Evolutionary conservation across 2,888 invertebrate species (phyloP).

Genomic region (Drosophila testacea): DNA sequence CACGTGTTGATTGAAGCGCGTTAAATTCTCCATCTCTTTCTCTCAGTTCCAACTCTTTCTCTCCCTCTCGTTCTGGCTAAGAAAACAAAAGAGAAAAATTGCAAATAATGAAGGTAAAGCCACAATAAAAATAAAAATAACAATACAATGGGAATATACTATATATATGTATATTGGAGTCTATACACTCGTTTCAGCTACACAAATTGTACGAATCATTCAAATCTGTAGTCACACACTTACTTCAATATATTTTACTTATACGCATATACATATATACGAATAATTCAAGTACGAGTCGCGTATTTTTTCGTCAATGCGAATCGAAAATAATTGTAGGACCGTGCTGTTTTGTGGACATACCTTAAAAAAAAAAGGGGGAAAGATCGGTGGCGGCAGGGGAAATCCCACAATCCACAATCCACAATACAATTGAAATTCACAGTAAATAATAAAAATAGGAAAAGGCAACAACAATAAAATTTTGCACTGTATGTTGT

Average conservation of each 20-base stretch:
- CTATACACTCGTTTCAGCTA: constrained; percentile 20
- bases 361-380: constrained; percentile 3
- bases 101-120: constrained; percentile 58
- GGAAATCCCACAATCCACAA: constrained; percentile 37
- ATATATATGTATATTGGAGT: constrained; percentile 23
- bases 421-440: constrained; percentile 56
- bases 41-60: constrained; percentile 6
- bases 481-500: constrained; percentile 1
- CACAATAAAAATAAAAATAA: constrained; percentile 20
- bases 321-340: constrained; percentile 72
- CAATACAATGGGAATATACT: constrained; percentile 17
- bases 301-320: constrained; percentile 70
- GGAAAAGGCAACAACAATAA: constrained; percentile 28
- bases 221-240: constrained; percentile 31
- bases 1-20: constrained; percentile 62
- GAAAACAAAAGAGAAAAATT: constrained; percentile 46
- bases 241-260: background rate
- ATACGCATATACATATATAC: background rate
- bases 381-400: background rate
- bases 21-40: constrained; percentile 25
- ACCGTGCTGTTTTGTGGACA: constrained; percentile 41
- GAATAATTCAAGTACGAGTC: constrained; percentile 63
- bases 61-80: constrained; percentile 12
- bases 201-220: constrained; percentile 32
- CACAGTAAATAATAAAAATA: constrained; percentile 46